A percentile compares a stretch with the other conserved stretches of the same genome.
These are phyloP conservation scores for Gastracanthus pulcherrimus DNA, from an alignment of 2,888 invertebrate species.

Conservation along the genomic window DNA sequence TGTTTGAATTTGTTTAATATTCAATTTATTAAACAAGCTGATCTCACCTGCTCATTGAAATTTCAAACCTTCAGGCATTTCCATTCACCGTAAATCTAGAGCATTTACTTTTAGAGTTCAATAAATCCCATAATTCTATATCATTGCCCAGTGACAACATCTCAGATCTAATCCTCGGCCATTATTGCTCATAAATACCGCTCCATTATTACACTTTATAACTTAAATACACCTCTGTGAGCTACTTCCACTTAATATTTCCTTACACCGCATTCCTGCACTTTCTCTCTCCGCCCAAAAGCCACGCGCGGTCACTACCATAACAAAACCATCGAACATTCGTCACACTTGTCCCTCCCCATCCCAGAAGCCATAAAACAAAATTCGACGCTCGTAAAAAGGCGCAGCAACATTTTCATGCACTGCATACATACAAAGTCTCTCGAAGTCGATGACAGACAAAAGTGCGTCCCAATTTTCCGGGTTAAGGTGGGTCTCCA, in stretches of 20 bases:
- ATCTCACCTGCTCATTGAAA: too few species aligned
- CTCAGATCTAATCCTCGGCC: neutral
- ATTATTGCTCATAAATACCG: neutral
- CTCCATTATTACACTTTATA: too few species aligned
- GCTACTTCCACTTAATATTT: too few species aligned
- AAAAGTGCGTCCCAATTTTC: slow-evolving; percentile 29
- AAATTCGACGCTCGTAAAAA: neutral
- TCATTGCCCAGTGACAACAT: neutral
- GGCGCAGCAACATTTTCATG: too few species aligned
- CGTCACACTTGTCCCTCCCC: neutral
- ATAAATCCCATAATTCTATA: neutral
- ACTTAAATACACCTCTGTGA: neutral
- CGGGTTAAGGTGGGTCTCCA: too few species aligned
- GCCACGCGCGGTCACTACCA: neutral
- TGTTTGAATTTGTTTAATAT: too few species aligned
- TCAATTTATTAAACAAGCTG: too few species aligned
- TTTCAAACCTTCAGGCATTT: too few species aligned
- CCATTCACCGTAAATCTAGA: too few species aligned
- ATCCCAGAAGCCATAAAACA: neutral
- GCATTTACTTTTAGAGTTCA: neutral
- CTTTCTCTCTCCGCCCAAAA: neutral
- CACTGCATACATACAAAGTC: too few species aligned
- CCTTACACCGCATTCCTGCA: too few species aligned
- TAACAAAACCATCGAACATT: neutral
- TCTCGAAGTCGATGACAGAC: neutral